Percentiles rank a stretch among this genome's conserved stretches.
These are phyloP conservation scores for Gorsachius goisagi DNA, from an alignment of 2,113 vertebrate species.

Conservation along the genomic window DNA sequence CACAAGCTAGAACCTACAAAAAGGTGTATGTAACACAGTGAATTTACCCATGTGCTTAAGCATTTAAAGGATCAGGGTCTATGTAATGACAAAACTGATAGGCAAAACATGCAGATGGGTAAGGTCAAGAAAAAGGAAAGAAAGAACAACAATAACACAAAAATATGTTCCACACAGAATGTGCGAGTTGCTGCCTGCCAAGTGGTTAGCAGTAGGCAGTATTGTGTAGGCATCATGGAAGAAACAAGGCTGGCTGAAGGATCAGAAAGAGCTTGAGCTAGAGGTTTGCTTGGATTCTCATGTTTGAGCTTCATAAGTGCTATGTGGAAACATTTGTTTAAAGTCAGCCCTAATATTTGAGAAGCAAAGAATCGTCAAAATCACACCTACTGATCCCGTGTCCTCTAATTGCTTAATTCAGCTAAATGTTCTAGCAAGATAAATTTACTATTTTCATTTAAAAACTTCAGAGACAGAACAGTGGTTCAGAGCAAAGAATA, in stretches of 20 bases:
- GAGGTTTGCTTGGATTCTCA: not conserved
- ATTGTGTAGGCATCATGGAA: not conserved
- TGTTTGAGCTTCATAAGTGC: not conserved
- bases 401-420: not conserved
- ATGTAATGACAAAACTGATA: constrained; percentile 10
- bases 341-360: not conserved
- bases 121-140: constrained; percentile 39
- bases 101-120: constrained; percentile 60
- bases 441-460: not conserved
- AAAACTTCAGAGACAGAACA: not conserved
- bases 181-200: constrained; percentile 51
- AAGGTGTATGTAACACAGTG: not conserved
- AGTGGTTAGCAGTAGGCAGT: constrained; percentile 39
- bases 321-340: not conserved
- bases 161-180: constrained; percentile 53
- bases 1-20: not conserved
- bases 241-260: not conserved
- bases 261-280: not conserved
- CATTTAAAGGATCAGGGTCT: constrained; percentile 1
- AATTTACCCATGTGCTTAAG: not conserved
- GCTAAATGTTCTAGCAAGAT: not conserved
- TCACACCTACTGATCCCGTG: not conserved
- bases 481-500: not conserved
- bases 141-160: not conserved
- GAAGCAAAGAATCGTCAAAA: not conserved